A percentile compares a stretch with the other conserved stretches of the same genome.
Conservation (phyloP, 2,888 invertebrate genomes). For the Endotricha flammealis region DNA sequence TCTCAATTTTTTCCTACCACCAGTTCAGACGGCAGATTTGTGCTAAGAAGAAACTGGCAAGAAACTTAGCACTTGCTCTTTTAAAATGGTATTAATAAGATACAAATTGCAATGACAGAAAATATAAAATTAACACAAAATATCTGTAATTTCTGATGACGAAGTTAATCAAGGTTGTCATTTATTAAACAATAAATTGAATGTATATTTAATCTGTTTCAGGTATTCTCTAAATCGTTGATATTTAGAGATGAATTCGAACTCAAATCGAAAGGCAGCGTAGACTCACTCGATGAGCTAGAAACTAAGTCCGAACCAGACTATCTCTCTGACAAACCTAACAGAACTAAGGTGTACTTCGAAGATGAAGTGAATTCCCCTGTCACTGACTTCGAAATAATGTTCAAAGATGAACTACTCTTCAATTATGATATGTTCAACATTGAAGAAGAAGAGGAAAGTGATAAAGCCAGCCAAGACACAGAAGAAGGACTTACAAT, state of each 20-base stretch:
- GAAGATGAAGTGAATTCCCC: conserved; percentile 72
- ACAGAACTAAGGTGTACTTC: conserved; percentile 69
- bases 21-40: no score
- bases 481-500: conserved; percentile 66
- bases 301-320: conserved; percentile 71
- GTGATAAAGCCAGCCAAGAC: conserved; percentile 51
- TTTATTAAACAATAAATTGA: no score
- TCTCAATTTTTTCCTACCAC: no score
- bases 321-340: conserved; percentile 57
- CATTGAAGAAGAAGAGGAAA: conserved; percentile 71
- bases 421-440: conserved; percentile 65
- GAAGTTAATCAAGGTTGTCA: no score
- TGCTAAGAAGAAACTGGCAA: no score
- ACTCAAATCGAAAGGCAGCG: conserved; percentile 49
- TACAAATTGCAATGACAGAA: no score
- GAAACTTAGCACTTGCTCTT: no score
- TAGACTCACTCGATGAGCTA: conserved; percentile 53
- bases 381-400: conserved; percentile 73
- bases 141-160: no score
- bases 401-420: conserved; percentile 72
- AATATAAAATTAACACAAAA: no score
- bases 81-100: no score
- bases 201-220: conserved; percentile 29
- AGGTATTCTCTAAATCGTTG: conserved; percentile 73
- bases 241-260: conserved; percentile 72